Conservation (phyloP, 2,797 vertebrate genomes). For the Odontamblyopus rebecca region DNA sequence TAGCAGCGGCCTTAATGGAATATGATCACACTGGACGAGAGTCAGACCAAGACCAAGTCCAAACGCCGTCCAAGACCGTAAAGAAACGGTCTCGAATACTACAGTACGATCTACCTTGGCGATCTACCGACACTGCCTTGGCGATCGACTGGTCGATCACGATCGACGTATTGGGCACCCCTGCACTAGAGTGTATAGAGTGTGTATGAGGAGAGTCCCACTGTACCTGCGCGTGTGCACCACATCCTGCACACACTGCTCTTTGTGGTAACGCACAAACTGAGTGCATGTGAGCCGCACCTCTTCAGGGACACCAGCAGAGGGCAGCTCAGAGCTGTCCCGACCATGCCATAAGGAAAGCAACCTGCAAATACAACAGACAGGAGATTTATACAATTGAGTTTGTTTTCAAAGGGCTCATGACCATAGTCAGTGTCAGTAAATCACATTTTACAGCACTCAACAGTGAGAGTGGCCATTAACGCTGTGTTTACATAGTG, state of each 20-base stretch:
- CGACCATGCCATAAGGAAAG: constrained; percentile 83
- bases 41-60: no score
- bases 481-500: no score
- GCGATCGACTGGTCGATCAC: no score
- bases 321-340: constrained; percentile 59
- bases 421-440: neutral
- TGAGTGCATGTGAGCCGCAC: constrained; percentile 95
- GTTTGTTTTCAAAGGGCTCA: neutral
- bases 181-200: neutral
- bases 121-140: no score
- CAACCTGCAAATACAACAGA: constrained; percentile 73
- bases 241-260: constrained; percentile 90
- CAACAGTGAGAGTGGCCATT: no score
- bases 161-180: no score
- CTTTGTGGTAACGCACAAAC: constrained; percentile 93
- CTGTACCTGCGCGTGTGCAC: constrained; percentile 87
- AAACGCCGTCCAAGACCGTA: no score
- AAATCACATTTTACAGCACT: no score
- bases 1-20: no score
- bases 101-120: no score
- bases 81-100: no score
- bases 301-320: constrained; percentile 83
- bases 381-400: neutral
- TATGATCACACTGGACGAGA: no score
- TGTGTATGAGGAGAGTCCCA: neutral